Evolutionary conservation across 2,113 vertebrate species (phyloP).

Genomic region (Hypocryptadius cinnamomeus): DNA sequence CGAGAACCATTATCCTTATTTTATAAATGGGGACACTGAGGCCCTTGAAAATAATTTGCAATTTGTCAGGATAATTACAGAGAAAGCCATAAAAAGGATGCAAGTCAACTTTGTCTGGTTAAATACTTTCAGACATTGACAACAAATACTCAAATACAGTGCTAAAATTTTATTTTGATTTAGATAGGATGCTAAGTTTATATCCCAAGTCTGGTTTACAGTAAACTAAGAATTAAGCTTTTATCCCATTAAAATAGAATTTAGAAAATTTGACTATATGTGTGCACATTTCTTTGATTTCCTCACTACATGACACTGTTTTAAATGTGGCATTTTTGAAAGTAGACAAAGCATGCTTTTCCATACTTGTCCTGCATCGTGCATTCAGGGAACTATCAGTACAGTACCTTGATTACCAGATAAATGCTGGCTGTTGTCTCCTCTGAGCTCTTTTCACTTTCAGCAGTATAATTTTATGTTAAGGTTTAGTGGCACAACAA

Average conservation of each 20-base stretch:
- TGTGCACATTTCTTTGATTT: not conserved
- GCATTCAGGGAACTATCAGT: not conserved
- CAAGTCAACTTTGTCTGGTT: not conserved
- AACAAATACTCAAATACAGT: not conserved
- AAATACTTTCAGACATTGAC: not conserved
- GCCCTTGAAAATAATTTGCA: not conserved
- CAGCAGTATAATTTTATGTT: constrained; percentile 59
- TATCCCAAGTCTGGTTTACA: not conserved
- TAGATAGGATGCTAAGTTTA: not conserved
- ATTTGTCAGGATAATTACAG: not conserved
- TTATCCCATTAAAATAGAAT: not conserved
- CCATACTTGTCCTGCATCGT: not conserved
- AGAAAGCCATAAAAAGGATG: not conserved
- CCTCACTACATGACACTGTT: not conserved
- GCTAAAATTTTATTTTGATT: not conserved
- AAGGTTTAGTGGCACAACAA: constrained; percentile 50
- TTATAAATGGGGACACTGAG: not conserved
- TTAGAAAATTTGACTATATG: not conserved
- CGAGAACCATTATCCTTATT: not conserved
- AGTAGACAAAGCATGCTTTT: not conserved
- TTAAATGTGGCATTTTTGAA: constrained; percentile 8
- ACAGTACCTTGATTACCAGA: constrained; percentile 24
- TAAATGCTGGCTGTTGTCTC: constrained; percentile 47
- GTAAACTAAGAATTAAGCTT: not conserved
- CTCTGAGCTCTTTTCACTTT: constrained; percentile 38